Evolutionary conservation across 2,113 vertebrate species (phyloP), one percentile per base, ranked within the genome.

Genomic region (Neodon shergylaensis): DNA sequence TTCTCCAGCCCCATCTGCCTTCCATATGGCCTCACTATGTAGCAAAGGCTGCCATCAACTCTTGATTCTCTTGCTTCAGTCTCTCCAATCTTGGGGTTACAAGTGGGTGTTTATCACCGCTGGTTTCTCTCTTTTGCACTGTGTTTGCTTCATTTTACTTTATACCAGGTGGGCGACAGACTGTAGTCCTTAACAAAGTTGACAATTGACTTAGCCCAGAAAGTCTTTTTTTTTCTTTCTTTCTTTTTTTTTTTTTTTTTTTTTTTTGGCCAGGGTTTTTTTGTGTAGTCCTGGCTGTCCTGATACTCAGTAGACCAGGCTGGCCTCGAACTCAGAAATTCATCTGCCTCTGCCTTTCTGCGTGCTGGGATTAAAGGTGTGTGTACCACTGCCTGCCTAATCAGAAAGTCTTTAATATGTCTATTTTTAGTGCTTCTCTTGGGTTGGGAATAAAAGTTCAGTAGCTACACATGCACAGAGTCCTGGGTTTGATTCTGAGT

Each of bases 141-240:
- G 97, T 97, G 52, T 96, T 95, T 97, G 97, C 72, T 96, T 95
- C 78, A 96, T 94, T 96, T 97, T 98, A 98, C 98, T 98, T 98
- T 97, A 98, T 89, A 98, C 2, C 84, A 98, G 72, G 92, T 94
- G 73, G 74, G 95, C 13, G 98, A 96, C 97, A 97, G 97, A 98
- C 97, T 96, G 97, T 92, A 97, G 90, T 92, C 96, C n/a, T 86
- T 97, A 98, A 98, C 98, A 96, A 98, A 98, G 96, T 31, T 83
- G 81, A 63, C 81, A 82, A 26, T 9, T 81, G 24, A 36, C 36
- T 61, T 82, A 36, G 36, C 36, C 54, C 52, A 61, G 52, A 61
- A 82, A 26, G 42, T 28, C 73, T 44, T 44, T 74, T 13, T 66
- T 5, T 73, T 73, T 73, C 14, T 54, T 54, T 54, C 1, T 19